Base-by-base conservation (phyloP, 2,888 invertebrate genomes). In the Eupithecia subfuscata region DNA sequence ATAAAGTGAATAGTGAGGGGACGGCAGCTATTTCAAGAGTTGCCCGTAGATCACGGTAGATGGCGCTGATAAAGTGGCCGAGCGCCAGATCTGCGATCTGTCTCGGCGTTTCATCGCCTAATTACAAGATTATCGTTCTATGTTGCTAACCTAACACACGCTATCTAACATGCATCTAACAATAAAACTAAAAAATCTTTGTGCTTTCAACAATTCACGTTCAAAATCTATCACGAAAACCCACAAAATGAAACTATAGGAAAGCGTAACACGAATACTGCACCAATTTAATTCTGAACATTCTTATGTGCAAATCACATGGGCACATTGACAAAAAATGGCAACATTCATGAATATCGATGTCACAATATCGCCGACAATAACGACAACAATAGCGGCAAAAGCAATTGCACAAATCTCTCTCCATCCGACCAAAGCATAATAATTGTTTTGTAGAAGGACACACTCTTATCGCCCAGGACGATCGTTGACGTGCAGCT, bases 401-500 rank as follows among this genome's bases (percentile, higher is more conserved):
- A 89, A 86, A 87, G 87, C 82, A 82, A 87, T 91, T 92, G 89
- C 89, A 87, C 89, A 91, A 92, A 90, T 91, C 91, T 88, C 86
- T 84, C 85, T 84, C 85, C 83, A 81, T 82, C 83, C 85, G 83
- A 87, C 86, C 86, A 86, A 87, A 86, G 87, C 87, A 87, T 87
- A 86, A 89, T 92, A 92, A 94, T 94, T 93, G 93, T 92, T 93
- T 92, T 89, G 91, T 91, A 87, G 91, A 92, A 93, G 92, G 93
- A 93, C 93, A 90, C 84, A 82, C 81, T 85, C 85, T 90, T 92
- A 94, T 93, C 93, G 88, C 81, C 60, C 82, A 80, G 78, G 82
- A 86, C 90, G 87, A 92, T 92, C 92, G 84, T 79, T 88, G 87
- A 88, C 87, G 83, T 87, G 90, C 94, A 93, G 93, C 93, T 93